Conservation (phyloP, 1,140 invertebrate species). For the Zaprionus gabonicus region DNA sequence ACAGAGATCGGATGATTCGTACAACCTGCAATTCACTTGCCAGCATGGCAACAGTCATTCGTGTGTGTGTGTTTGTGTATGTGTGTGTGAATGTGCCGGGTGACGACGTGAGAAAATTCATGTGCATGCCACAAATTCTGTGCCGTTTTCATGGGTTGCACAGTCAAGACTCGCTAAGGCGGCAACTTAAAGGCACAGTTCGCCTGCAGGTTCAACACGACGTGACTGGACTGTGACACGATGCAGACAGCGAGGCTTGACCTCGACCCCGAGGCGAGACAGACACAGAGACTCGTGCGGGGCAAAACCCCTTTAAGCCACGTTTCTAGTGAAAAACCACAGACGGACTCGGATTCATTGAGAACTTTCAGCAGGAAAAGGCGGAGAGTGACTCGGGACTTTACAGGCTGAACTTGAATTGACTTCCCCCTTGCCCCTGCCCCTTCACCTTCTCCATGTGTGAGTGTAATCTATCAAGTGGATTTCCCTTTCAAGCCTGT, state of each 20-base stretch:
- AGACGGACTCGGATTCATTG: conserved; percentile 1
- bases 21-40: conserved; percentile 24
- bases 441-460: not conserved
- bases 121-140: conserved; percentile 80
- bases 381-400: not conserved
- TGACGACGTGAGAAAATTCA: conserved; percentile 80
- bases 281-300: not conserved
- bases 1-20: conserved; percentile 5
- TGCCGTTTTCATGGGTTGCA: conserved; percentile 64
- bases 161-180: conserved; percentile 2
- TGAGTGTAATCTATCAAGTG: conserved; percentile 19
- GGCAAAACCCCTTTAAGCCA: not conserved
- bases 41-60: conserved; percentile 63
- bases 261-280: conserved; percentile 7
- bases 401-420: conserved; percentile 54
- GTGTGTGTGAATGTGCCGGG: conserved; percentile 35
- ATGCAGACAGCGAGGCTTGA: not conserved
- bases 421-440: not conserved
- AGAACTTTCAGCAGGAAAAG: conserved; percentile 13
- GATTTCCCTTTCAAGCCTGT: conserved; percentile 42
- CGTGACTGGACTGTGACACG: not conserved
- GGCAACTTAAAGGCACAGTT: not conserved
- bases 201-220: not conserved
- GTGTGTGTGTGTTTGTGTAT: conserved; percentile 11
- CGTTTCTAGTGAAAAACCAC: not conserved